Conservation (phyloP, 1,140 invertebrate species). For the Leptopilina boulardi region DNA sequence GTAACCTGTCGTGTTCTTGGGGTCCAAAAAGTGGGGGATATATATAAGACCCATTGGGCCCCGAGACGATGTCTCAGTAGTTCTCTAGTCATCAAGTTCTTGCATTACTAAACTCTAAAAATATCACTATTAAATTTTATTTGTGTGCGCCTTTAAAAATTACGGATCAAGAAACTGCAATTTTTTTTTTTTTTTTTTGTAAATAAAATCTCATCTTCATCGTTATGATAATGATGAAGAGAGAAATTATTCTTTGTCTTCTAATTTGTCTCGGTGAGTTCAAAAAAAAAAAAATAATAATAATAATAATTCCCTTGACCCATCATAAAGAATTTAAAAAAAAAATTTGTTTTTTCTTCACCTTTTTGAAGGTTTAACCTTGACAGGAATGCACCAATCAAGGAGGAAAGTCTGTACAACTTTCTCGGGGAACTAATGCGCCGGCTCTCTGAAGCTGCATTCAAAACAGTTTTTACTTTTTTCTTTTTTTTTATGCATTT, state of each 20-base stretch:
- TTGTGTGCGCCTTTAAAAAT: constrained; percentile 41
- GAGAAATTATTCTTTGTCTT: constrained; percentile 62
- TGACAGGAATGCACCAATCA: constrained; percentile 20
- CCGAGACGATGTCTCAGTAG: constrained; percentile 68
- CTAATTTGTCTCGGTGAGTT: constrained; percentile 69
- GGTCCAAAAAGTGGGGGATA: constrained; percentile 66
- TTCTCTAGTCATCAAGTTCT: constrained; percentile 72
- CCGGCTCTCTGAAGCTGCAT: background rate
- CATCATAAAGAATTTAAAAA: constrained; percentile 22
- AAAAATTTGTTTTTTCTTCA: constrained; percentile 3
- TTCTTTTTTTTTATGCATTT: background rate
- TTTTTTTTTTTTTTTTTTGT: too few relatives aligned
- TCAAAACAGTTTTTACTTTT: background rate
- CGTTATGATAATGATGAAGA: constrained; percentile 70
- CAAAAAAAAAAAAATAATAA: too few relatives aligned
- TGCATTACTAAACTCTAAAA: constrained; percentile 48
- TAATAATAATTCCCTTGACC: constrained; percentile 41
- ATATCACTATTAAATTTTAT: constrained; percentile 48
- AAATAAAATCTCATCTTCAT: constrained; percentile 43
- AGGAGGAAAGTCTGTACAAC: constrained; percentile 19
- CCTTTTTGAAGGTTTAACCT: constrained; percentile 1
- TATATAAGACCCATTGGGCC: constrained; percentile 72
- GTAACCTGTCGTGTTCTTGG: constrained; percentile 58
- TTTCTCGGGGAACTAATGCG: background rate
- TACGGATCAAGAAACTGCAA: constrained; percentile 48